Conservation (phyloP, 2,888 invertebrate genomes). For the Blera fallax region DNA sequence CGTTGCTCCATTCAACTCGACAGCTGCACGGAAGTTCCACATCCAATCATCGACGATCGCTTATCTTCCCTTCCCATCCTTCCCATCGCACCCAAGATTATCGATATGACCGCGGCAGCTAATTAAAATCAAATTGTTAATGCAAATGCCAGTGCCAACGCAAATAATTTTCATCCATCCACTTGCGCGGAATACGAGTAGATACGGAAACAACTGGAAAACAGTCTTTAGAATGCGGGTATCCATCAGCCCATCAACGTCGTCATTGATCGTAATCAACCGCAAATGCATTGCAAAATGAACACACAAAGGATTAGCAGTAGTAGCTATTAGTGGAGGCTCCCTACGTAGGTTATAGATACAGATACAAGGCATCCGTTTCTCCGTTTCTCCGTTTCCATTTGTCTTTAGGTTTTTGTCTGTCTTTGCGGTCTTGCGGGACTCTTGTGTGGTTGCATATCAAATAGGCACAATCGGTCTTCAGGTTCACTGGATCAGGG, state of each 20-base stretch:
- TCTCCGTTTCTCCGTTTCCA: conserved; percentile 43
- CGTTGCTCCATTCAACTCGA: neutral
- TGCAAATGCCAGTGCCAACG: conserved; percentile 50
- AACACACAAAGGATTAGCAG: neutral
- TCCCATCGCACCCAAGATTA: conserved; percentile 42
- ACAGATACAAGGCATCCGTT: conserved; percentile 41
- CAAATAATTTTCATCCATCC: conserved; percentile 10
- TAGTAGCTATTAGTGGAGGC: neutral
- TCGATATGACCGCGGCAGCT: conserved; percentile 63
- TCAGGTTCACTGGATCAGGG: conserved; percentile 67
- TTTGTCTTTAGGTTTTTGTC: conserved; percentile 17
- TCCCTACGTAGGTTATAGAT: neutral
- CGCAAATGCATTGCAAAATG: conserved; percentile 23
- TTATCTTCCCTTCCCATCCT: conserved; percentile 45
- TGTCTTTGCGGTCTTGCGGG: conserved; percentile 54
- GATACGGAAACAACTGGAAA: conserved; percentile 5
- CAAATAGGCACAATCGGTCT: conserved; percentile 33
- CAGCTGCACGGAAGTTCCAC: conserved; percentile 61
- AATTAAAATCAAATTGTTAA: conserved; percentile 69
- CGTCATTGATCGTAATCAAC: conserved; percentile 27
- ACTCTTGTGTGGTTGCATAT: conserved; percentile 37
- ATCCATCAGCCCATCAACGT: conserved; percentile 38
- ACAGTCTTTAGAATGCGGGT: conserved; percentile 21
- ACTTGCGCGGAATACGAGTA: conserved; percentile 24
- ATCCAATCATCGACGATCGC: conserved; percentile 8